Evolutionary conservation across 2,888 invertebrate species (phyloP).

Genomic region (Boloria selene): DNA sequence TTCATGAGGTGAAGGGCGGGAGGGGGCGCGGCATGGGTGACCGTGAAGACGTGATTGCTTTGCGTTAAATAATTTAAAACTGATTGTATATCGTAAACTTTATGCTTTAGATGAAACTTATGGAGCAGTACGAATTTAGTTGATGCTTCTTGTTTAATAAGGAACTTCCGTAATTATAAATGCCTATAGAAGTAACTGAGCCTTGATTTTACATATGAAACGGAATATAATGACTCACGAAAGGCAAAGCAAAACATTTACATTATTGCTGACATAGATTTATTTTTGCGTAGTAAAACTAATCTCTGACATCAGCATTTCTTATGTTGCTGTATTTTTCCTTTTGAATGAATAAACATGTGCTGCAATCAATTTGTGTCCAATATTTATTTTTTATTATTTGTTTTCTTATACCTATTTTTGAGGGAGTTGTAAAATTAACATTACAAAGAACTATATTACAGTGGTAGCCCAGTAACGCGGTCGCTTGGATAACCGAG

Average conservation of each 20-base stretch:
- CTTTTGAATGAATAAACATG: constrained; percentile 12
- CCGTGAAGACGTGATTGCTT: constrained; percentile 69
- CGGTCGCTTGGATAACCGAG: no score
- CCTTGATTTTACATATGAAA: constrained; percentile 18
- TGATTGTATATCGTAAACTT: constrained; percentile 6
- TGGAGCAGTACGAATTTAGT: neutral
- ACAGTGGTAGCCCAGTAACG: no score
- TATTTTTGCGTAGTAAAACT: constrained; percentile 49
- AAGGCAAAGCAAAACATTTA: constrained; percentile 43
- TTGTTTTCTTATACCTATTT: no score
- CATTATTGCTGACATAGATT: constrained; percentile 39
- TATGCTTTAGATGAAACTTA: constrained; percentile 1
- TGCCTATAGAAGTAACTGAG: constrained; percentile 4
- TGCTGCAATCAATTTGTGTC: neutral
- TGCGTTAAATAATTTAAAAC: constrained; percentile 48
- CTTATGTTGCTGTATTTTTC: constrained; percentile 25
- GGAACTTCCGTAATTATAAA: neutral
- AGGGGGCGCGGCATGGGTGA: constrained; percentile 65
- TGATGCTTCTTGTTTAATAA: neutral
- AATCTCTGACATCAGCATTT: constrained; percentile 41
- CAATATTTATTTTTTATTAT: no score
- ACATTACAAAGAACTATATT: no score
- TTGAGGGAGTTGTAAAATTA: no score
- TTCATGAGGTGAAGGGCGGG: constrained; percentile 66
- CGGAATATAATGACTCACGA: constrained; percentile 48